phyloP scores from a whole-genome alignment of 2,113 vertebrate genomes.

The Burhinus bistriatus region DNA sequence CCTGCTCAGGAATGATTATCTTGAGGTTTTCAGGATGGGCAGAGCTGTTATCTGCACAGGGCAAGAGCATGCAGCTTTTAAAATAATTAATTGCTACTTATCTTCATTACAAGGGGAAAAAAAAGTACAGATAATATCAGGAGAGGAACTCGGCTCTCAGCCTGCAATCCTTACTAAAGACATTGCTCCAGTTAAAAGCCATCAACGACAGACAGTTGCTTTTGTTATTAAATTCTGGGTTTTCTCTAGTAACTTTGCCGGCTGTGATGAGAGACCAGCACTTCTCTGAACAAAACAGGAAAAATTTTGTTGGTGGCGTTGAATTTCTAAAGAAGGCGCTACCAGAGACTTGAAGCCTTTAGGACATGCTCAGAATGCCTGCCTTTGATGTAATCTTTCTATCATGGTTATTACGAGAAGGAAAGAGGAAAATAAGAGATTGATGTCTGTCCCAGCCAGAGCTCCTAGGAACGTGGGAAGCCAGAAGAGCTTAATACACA shows the following conservation, averaged over 20 bases:
- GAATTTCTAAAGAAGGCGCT: background rate
- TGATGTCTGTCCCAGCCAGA: background rate
- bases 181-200: background rate
- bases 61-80: background rate
- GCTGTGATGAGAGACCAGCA: background rate
- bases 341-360: background rate
- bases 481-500: background rate
- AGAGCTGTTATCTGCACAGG: background rate
- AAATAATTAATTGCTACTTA: background rate
- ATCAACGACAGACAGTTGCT: rapidly evolving
- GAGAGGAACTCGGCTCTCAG: rapidly evolving
- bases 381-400: background rate
- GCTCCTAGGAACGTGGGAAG: background rate
- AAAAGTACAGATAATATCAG: background rate
- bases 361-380: background rate
- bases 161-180: rapidly evolving
- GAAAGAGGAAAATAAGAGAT: background rate
- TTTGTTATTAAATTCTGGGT: background rate
- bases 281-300: background rate
- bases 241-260: background rate
- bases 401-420: background rate
- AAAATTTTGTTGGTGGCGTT: rapidly evolving
- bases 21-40: background rate
- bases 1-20: background rate
- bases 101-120: background rate